Evolutionary conservation across 2,797 vertebrate species (phyloP).

Genomic region (Delichon dasypus): DNA sequence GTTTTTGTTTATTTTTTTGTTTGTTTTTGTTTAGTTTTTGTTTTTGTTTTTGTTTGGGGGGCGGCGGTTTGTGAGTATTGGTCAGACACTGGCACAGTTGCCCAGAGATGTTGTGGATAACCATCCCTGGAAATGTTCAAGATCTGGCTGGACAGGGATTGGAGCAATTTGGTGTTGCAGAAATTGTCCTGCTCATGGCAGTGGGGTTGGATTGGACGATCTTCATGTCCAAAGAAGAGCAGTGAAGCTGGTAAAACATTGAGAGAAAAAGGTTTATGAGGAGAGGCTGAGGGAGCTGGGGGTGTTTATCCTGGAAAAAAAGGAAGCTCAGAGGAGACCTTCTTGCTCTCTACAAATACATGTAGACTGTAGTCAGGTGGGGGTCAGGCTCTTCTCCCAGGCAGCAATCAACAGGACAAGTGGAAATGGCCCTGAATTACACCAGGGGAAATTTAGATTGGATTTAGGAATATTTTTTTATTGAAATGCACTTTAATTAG

Average conservation of each 20-base stretch:
- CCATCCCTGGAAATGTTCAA: not conserved
- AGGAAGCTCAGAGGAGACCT: not conserved
- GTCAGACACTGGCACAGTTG: not conserved
- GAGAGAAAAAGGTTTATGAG: not conserved
- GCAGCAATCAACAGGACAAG: not conserved
- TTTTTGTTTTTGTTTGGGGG: no score
- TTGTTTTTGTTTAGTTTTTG: no score
- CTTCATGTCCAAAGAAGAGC: no score
- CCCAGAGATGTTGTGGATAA: not conserved
- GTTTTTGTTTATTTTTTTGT: no score
- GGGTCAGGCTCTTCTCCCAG: fast-evolving
- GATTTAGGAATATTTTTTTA: not conserved
- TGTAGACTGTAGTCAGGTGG: not conserved
- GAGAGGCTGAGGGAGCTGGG: not conserved
- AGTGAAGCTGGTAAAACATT: not conserved
- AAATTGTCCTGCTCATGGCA: not conserved
- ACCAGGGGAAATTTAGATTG: not conserved
- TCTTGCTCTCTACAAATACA: not conserved
- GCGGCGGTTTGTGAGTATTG: fast-evolving
- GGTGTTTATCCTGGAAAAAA: not conserved
- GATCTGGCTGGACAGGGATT: not conserved
- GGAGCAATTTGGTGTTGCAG: not conserved
- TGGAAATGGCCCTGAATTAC: not conserved
- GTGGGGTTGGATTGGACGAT: not conserved
- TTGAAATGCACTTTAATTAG: not conserved